Evolutionary conservation across 2,113 vertebrate genomes (phyloP).

Genomic region (Indicator maculatus): DNA sequence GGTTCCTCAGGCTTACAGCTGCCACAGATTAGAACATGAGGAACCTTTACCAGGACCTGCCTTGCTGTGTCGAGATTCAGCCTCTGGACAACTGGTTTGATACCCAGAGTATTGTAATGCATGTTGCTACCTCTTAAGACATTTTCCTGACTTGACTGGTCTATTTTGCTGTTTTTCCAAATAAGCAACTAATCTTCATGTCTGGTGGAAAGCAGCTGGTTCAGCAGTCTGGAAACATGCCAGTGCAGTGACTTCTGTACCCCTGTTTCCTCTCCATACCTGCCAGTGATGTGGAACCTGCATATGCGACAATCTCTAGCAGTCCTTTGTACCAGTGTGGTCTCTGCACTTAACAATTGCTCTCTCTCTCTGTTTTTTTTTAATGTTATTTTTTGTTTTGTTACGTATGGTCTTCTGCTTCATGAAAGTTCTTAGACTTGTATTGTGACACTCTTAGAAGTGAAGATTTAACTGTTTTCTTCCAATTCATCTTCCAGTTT

Average conservation of each 20-base stretch:
- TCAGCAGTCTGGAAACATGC: not conserved
- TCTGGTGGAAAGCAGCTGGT: not conserved
- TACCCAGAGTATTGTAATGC: fast-evolving
- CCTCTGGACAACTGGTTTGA: not conserved
- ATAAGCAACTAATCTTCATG: not conserved
- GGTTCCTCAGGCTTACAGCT: not conserved
- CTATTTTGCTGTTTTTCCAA: not conserved
- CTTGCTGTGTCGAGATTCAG: not conserved
- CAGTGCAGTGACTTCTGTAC: not conserved
- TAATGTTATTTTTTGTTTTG: not conserved
- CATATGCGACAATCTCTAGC: not conserved
- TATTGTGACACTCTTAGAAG: too few relatives aligned
- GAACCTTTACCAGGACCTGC: not conserved
- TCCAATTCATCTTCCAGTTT: too few relatives aligned
- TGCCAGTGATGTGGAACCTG: not conserved
- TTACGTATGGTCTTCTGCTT: not conserved
- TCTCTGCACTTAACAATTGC: not conserved
- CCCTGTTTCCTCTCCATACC: not conserved
- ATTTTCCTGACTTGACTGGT: not conserved
- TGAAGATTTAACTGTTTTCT: too few relatives aligned
- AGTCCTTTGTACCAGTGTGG: not conserved
- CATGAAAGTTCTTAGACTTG: not conserved
- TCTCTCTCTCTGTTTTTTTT: not conserved
- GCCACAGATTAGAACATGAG: not conserved
- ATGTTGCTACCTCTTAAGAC: not conserved